Base-by-base conservation (phyloP, 1,140 invertebrate genomes). In the Bursaphelenchus mucronatus region DNA sequence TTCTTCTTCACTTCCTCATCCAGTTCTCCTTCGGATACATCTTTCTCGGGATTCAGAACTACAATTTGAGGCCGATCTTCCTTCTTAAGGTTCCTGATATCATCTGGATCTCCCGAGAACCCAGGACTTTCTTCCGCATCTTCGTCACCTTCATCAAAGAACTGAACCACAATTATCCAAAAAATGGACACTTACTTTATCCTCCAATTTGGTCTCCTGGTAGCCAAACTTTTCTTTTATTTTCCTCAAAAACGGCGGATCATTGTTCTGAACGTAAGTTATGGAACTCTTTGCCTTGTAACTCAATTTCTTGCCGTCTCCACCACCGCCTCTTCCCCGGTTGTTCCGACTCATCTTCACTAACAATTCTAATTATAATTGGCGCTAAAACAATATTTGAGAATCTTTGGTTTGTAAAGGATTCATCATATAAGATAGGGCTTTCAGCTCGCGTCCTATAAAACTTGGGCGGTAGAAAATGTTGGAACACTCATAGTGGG, bases 51-150 rank as follows among this genome's bases (percentile, higher is more conserved):
- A 40, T 76, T 56, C 30, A 76, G 40, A 6, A 76, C 74, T 10
- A 76, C 77, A 47, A 76, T 63, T 15, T 74, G 64, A n/a, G 74
- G 74, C n/a, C 69, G 49, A 40, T 78, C 64, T 43, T 70, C 74
- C n/a, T 70, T 74, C 21, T 63, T 66, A 43, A 79, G 44, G 10
- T 76, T 76, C 15, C 55, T 41, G 15, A 75, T 65, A 30, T 75
- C 73, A 51, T 71, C 73, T n/a, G 40, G 51, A 47, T 78, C 73
- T 15, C 54, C 59, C 30, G 30, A 30, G 30, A 30, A 30, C 30
- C 30, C 30, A 30, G 30, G 30, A 13, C 40, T 49, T 44, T 41
- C 6, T 13, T n/a, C 19, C 7, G 66, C 71, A 15, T 63, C 66
- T 15, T 75, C 67, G n/a, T 67, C 74, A 19, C 57, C 73, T 40